Percentiles rank a stretch among this genome's conserved stretches.
These are phyloP conservation scores for Torymus tubicola DNA, from an alignment of 2,888 invertebrate species.

Conservation along the genomic window DNA sequence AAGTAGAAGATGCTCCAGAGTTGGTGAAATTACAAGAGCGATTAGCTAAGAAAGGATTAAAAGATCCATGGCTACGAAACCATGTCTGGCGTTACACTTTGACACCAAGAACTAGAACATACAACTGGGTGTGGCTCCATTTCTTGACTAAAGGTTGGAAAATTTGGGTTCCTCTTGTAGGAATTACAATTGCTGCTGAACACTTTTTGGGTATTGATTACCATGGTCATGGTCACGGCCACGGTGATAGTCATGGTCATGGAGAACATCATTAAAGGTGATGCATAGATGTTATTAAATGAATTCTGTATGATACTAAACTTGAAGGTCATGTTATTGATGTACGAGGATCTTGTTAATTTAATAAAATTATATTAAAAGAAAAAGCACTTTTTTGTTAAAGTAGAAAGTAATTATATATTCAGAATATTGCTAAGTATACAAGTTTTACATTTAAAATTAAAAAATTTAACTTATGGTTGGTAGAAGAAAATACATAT, in stretches of 20 bases:
- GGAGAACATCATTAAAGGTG: constrained; percentile 39
- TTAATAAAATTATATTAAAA: constrained; percentile 41
- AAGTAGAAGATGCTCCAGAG: constrained; percentile 83
- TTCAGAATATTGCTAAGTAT: constrained; percentile 16
- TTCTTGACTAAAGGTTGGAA: constrained; percentile 78
- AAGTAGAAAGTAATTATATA: constrained; percentile 34
- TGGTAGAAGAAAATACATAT: too few species aligned
- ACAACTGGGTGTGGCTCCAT: neutral
- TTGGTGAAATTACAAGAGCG: constrained; percentile 82
- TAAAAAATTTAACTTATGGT: neutral
- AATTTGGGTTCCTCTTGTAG: constrained; percentile 79
- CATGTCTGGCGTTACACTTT: constrained; percentile 82
- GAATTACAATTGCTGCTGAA: constrained; percentile 79
- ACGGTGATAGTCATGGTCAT: constrained; percentile 56
- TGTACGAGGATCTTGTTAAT: constrained; percentile 9
- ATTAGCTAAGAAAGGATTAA: constrained; percentile 84
- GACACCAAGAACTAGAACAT: too few species aligned
- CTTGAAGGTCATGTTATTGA: neutral
- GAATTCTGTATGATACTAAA: constrained; percentile 44
- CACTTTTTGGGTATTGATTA: constrained; percentile 76
- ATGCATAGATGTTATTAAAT: constrained; percentile 32
- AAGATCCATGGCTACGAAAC: constrained; percentile 93
- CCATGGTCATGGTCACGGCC: constrained; percentile 64
- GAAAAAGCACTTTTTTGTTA: constrained; percentile 8
- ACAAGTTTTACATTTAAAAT: constrained; percentile 30